Evolutionary conservation across 2,113 vertebrate species (phyloP), one percentile per base, ranked within the genome.

Genomic region (Leptosomus discolor): DNA sequence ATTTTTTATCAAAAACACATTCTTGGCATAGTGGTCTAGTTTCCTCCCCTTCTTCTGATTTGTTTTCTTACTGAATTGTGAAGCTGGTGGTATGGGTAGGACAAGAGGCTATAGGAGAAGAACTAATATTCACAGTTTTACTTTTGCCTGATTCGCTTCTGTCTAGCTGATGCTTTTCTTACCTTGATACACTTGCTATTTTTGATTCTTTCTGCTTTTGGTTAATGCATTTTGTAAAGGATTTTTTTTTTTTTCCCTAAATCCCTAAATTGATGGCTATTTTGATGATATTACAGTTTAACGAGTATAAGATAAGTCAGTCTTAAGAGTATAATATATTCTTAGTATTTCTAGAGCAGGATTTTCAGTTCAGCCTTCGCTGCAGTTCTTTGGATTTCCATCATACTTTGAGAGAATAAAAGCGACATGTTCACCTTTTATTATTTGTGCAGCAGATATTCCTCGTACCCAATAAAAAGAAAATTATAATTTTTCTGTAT

Each of bases 1-100:
- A 67, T 83, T 73, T 82, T 93, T 97, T 90, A 93, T 85, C 71
- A 83, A 90, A 95, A 93, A 4, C 63, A 63, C 34, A 85, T 83
- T 94, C 61, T 45, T 95, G 65, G 81, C 80, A 57, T 36, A 87
- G 57, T 85, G 58, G 48, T 27, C 73, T 82, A 23, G 26, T 82
- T 92, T 91, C 37, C 41, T 79, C 41, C 48, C 43, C 10, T 27
- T 69, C 10, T 65, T 85, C 43, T 71, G 73, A 14, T 91, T 78
- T 86, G 39, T 70, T 86, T 96, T 78, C 54, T 53, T 65, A 69
- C 21, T 79, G 88, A 82, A 45, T 75, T 79, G 3, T 91, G 41
- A 83, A 88, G 39, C 65, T 94, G 39, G 12, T 83, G 53, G 13
- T 73, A 9, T 69, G 45, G 34, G 36, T 78, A 48, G 39, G n/a